phyloP scores from a whole-genome alignment of 2,113 vertebrate genomes.

The Thunnus thynnus region DNA sequence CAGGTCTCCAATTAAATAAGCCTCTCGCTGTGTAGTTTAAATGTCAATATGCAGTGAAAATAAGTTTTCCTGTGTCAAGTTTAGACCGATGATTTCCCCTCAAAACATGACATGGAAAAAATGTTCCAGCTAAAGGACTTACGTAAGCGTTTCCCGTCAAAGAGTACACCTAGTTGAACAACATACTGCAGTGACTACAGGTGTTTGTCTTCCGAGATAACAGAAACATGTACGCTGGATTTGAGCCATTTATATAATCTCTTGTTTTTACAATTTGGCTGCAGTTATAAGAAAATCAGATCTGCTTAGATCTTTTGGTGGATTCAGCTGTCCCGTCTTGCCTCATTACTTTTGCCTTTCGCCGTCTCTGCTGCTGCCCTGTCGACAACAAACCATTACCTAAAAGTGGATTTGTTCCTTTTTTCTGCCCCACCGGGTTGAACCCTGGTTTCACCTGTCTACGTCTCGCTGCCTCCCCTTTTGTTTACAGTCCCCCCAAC shows the following conservation, averaged over 20 bases:
- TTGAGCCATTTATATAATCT: constrained; percentile 12
- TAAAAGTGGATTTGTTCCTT: constrained; percentile 30
- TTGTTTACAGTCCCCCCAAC: constrained; percentile 37
- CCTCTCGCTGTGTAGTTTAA: neutral
- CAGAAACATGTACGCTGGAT: neutral
- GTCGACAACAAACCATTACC: constrained; percentile 2
- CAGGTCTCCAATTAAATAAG: neutral
- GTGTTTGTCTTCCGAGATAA: constrained; percentile 17
- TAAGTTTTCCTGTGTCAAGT: neutral
- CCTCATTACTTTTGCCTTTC: constrained; percentile 12
- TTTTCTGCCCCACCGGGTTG: constrained; percentile 11
- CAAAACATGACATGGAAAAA: neutral
- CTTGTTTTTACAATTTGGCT: neutral
- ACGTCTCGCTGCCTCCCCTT: neutral
- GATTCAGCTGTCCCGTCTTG: constrained; percentile 39
- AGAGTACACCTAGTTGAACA: neutral
- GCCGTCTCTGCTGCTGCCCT: neutral
- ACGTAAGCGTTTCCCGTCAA: neutral
- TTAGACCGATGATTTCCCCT: neutral
- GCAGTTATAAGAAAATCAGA: neutral
- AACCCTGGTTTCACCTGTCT: constrained; percentile 23
- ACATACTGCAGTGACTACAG: neutral
- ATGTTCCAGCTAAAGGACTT: neutral
- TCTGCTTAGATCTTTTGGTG: constrained; percentile 10
- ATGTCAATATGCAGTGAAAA: neutral